Evolutionary conservation across 2,888 invertebrate species (phyloP), one percentile per base, ranked within the genome.

Genomic region (Acanthococcus lagerstroemiae): DNA sequence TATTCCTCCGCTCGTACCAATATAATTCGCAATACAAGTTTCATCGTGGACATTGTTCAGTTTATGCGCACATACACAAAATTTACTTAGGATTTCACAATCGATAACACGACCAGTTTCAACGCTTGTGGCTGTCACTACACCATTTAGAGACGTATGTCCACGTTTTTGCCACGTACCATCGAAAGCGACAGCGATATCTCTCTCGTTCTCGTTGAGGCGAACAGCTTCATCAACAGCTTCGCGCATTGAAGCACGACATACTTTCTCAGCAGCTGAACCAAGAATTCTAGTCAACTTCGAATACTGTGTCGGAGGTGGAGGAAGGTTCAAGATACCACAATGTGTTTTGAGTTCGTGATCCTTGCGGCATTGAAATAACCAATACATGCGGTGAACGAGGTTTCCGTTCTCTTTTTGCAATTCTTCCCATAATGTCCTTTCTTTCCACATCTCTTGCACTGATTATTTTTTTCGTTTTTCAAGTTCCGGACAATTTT

Each of bases 91-190:
- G 45, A 69, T 58, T 27, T 58, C 54, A 19, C 68, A 61, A 63
- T 69, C 69, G 25, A 69, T 26, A 7, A 70, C 68, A 19, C 68
- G 65, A n/a, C 69, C 69, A 24, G 67, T 69, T 54, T 56, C 46
- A 12, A 69, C 66, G 25, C 69, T 68, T 2, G 68, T 69, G 17
- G 66, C 69, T 44, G 69, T 63, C 55, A 68, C 55, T 15, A 69
- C 68, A 54, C 69, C 68, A 67, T 68, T 68, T 22, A 67, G 55
- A 9, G 70, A 70, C 17, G 65, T 66, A 21, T 68, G 67, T 15
- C 69, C 68, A 46, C 67, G 56, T 65, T 66, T 67, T 48, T 69
- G 68, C 68, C 70, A 69, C 3, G 67, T 63, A 21, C 69, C 69
- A 69, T 69, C 69, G 22, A 55, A 26, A 27, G 55, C 30, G 2